Evolutionary conservation across 2,113 vertebrate genomes (phyloP), one percentile per base, ranked within the genome.

Genomic region (Gracilinanus agilis): DNA sequence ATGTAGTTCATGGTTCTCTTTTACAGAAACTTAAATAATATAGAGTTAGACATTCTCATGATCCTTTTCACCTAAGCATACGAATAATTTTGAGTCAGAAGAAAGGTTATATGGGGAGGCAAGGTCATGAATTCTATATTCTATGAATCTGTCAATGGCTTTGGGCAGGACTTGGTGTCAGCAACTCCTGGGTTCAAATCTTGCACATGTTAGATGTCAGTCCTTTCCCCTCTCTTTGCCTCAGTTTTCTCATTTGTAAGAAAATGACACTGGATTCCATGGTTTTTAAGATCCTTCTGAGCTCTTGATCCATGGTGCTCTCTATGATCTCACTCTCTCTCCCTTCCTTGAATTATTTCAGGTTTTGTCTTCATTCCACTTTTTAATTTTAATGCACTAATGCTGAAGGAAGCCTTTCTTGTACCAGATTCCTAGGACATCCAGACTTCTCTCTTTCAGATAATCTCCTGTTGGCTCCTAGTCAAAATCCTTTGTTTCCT

Each of bases 391-490:
- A 9, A 25, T 92, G 23, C 27, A n/a, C 27, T 88, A 92, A 89
- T 90, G 49, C 55, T 95, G 40, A 88, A 92, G 1, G 12, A 91
- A 93, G 13, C 55, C 25, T 95, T 95, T 53, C 27, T 89, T 93
- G 54, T 95, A 44, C 44, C 61, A 89, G 10, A 58, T 92, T 88
- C 94, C 88, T 94, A 94, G 53, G 54, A 92, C 92, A n/a, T 29
- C n/a, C 93, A 91, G 90, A 44, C 54, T 94, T 44, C 29, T 94
- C 67, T 95, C 9, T 56, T 95, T 95, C 25, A 75, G 75, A 75
- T 24, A 94, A 54, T n/a, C 7, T 83, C n/a, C 56, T 61, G 75
- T 2, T n/a, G 24, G 6, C 6, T 54, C 29, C 53, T 89, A 83
- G 40, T 24, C 44, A 89, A 9, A 44, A 83, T 34, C 92, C 95